Evolutionary conservation across 23 tunicate species (phyloP).

Genomic region (Halocynthia aurantium): DNA sequence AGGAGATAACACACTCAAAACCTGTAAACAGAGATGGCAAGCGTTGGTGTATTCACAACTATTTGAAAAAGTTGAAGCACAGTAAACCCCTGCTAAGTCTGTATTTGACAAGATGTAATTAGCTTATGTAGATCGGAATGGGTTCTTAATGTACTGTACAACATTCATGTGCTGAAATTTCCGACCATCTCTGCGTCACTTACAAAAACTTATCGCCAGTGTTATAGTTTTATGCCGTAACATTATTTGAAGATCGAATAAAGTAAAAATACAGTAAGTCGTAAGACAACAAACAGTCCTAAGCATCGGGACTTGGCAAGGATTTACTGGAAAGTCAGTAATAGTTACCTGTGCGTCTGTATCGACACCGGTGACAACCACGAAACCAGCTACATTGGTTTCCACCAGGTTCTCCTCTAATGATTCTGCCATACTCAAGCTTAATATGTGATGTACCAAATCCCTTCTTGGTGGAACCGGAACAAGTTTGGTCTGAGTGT

Average conservation of each 20-base stretch:
- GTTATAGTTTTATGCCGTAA: too few relatives aligned
- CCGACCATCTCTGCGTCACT: too few relatives aligned
- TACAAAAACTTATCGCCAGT: too few relatives aligned
- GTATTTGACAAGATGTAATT: neutral
- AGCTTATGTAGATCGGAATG: neutral
- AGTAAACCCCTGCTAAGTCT: neutral
- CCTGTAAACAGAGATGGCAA: slow-evolving; percentile 10
- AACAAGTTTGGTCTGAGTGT: slow-evolving; percentile 87
- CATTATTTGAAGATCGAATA: too few relatives aligned
- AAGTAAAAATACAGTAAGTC: too few relatives aligned
- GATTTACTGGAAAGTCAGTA: too few relatives aligned
- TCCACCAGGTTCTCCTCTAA: slow-evolving; percentile 81
- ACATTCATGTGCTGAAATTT: neutral
- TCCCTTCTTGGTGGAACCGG: slow-evolving; percentile 68
- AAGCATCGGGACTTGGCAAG: neutral
- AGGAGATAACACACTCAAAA: slow-evolving; percentile 73
- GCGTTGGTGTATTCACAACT: too few relatives aligned
- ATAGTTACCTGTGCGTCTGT: slow-evolving; percentile 39
- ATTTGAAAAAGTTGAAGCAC: neutral
- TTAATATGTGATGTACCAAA: slow-evolving; percentile 68
- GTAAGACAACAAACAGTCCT: neutral
- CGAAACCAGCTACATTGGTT: slow-evolving; percentile 92
- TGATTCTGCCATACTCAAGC: slow-evolving; percentile 88
- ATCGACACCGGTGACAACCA: slow-evolving; percentile 78
- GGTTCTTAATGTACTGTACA: neutral